These are phyloP conservation scores for Apostichopus californicus DNA, from an alignment of 35 echinoderm and acorn worm species.

Conservation along the genomic window DNA sequence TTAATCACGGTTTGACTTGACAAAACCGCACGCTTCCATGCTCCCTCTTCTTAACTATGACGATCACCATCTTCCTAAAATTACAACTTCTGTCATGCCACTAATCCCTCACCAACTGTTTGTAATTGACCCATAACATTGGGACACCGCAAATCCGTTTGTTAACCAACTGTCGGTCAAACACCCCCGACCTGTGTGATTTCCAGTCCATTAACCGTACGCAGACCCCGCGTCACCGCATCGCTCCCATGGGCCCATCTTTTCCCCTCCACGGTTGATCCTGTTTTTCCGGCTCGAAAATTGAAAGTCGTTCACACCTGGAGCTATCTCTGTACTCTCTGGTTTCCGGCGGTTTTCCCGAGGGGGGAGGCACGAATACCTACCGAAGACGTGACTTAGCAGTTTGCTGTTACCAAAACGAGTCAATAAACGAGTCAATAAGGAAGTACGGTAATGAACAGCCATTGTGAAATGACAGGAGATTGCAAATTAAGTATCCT, in stretches of 20 bases:
- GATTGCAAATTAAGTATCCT: slow-evolving; percentile 4
- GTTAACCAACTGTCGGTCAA: slow-evolving; percentile 25
- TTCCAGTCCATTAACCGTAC: slow-evolving; percentile 20
- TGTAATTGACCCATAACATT: slow-evolving; percentile 58
- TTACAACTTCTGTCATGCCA: slow-evolving; percentile 22
- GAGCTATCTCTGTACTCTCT: slow-evolving; percentile 26
- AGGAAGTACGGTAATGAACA: slow-evolving; percentile 26
- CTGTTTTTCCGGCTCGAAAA: slow-evolving; percentile 30
- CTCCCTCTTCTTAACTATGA: slow-evolving; percentile 2
- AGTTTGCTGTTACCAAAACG: slow-evolving; percentile 4
- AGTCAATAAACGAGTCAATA: neutral
- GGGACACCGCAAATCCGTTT: slow-evolving; percentile 45
- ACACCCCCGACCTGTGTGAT: neutral
- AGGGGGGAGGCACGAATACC: neutral
- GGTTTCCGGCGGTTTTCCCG: slow-evolving; percentile 5
- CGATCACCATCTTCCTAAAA: slow-evolving; percentile 5
- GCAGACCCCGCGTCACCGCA: slow-evolving; percentile 43
- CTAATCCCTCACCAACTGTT: slow-evolving; percentile 58
- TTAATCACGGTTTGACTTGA: slow-evolving; percentile 49
- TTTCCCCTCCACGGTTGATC: slow-evolving; percentile 19
- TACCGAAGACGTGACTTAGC: slow-evolving; percentile 22
- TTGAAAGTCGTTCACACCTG: slow-evolving; percentile 54
- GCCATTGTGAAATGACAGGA: slow-evolving; percentile 5
- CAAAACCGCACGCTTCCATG: slow-evolving; percentile 32
- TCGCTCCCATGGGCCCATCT: slow-evolving; percentile 41